Conservation (phyloP, 2,888 invertebrate species). For the Agriopis leucophaearia region DNA sequence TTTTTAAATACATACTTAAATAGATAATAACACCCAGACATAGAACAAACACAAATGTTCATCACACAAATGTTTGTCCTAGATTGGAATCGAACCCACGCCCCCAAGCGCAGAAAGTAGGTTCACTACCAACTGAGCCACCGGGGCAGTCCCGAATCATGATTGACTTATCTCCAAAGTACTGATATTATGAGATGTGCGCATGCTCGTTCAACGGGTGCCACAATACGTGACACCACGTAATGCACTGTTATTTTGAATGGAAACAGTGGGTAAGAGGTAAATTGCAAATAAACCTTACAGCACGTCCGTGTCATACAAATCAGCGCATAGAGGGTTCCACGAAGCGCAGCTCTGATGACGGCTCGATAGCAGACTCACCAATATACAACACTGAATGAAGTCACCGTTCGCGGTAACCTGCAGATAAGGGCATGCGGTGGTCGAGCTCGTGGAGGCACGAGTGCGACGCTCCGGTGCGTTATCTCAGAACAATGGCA, state of each 20-base stretch:
- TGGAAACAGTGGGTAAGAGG: not conserved
- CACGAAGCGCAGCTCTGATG: slow-evolving; percentile 9
- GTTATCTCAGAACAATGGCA: slow-evolving; percentile 18
- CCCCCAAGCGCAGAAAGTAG: too few relatives aligned
- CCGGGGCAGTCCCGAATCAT: too few relatives aligned
- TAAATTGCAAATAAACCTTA: slow-evolving; percentile 1
- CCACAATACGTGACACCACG: not conserved
- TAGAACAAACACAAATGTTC: too few relatives aligned
- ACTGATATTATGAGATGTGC: too few relatives aligned
- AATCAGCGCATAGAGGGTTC: slow-evolving; percentile 8
- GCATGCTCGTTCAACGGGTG: too few relatives aligned
- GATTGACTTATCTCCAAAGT: too few relatives aligned
- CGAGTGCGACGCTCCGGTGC: slow-evolving; percentile 31
- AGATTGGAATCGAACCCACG: too few relatives aligned
- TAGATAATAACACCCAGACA: too few relatives aligned
- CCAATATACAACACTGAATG: slow-evolving; percentile 10
- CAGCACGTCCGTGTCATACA: not conserved
- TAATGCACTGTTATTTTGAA: not conserved
- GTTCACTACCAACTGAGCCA: too few relatives aligned
- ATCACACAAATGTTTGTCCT: too few relatives aligned
- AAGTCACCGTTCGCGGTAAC: slow-evolving; percentile 10
- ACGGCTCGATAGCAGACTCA: slow-evolving; percentile 6
- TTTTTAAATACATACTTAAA: too few relatives aligned
- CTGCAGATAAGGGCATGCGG: not conserved
- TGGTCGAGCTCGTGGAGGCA: slow-evolving; percentile 9